Conservation (phyloP, 2,888 invertebrate species). For the Habrosyne pyritoides region DNA sequence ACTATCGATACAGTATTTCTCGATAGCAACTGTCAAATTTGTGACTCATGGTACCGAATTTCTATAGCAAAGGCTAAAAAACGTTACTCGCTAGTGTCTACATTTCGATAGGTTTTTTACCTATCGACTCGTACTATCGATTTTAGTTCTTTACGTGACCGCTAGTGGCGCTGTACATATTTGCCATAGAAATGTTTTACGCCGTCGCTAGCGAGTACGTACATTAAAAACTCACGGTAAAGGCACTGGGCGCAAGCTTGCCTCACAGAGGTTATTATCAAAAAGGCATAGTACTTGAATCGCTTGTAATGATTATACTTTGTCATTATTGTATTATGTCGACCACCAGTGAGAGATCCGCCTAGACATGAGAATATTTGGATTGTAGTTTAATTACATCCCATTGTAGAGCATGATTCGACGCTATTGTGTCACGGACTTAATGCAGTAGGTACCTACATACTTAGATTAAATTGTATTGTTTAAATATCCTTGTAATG, state of each 20-base stretch:
- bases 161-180: no score
- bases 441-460: slow-evolving; percentile 9
- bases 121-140: no score
- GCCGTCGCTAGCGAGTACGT: no score
- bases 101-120: no score
- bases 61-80: no score
- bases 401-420: slow-evolving; percentile 65
- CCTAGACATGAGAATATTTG: slow-evolving; percentile 75
- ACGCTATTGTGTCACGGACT: slow-evolving; percentile 37
- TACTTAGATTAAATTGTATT: slow-evolving; percentile 24
- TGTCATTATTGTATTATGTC: slow-evolving; percentile 60
- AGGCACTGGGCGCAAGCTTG: not conserved
- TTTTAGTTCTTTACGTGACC: no score
- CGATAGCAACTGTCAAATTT: no score
- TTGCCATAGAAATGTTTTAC: no score
- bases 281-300: slow-evolving; percentile 34
- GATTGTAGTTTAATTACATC: slow-evolving; percentile 79
- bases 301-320: slow-evolving; percentile 30
- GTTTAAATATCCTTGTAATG: slow-evolving; percentile 29
- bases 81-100: no score
- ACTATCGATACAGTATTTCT: no score
- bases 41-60: no score
- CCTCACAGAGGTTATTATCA: slow-evolving; percentile 31
- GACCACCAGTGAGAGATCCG: slow-evolving; percentile 77
- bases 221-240: no score